phyloP scores from a whole-genome alignment of 2,888 invertebrate genomes.

The Schizaphis graminum region DNA sequence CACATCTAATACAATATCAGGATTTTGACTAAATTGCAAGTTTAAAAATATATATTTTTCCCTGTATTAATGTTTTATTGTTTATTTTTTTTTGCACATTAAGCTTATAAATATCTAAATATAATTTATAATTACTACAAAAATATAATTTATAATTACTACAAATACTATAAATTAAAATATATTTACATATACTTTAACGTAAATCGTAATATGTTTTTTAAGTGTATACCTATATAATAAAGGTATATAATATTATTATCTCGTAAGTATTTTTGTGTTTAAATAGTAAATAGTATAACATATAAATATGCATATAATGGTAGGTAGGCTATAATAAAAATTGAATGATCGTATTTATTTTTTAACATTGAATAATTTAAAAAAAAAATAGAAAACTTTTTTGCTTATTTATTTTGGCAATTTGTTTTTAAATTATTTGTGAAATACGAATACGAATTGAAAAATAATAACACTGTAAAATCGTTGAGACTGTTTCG shows the following conservation, averaged over 20 bases:
- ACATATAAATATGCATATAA: not conserved
- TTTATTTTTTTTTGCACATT: not conserved
- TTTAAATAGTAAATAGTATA: not conserved
- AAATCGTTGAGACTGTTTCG: not conserved
- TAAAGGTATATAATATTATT: not conserved
- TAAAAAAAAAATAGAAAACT: not conserved
- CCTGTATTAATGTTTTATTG: not conserved
- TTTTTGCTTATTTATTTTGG: not conserved
- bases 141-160: not conserved
- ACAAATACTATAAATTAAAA: not conserved
- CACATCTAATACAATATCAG: not conserved
- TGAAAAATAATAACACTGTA: not conserved
- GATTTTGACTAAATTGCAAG: not conserved
- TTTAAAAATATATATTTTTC: not conserved
- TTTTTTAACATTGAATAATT: not conserved
- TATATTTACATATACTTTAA: not conserved
- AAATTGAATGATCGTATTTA: not conserved
- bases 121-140: too few species aligned
- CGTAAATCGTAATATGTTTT: not conserved
- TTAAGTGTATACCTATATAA: not conserved
- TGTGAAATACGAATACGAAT: slow-evolving; percentile 4
- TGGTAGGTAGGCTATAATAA: not conserved
- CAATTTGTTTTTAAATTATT: slow-evolving; percentile 11
- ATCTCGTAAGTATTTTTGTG: not conserved
- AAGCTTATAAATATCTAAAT: not conserved